A percentile compares a stretch with the other conserved stretches of the same genome.
phyloP scores from a whole-genome alignment of 2,797 vertebrate species.

The Sebastes itinus region DNA sequence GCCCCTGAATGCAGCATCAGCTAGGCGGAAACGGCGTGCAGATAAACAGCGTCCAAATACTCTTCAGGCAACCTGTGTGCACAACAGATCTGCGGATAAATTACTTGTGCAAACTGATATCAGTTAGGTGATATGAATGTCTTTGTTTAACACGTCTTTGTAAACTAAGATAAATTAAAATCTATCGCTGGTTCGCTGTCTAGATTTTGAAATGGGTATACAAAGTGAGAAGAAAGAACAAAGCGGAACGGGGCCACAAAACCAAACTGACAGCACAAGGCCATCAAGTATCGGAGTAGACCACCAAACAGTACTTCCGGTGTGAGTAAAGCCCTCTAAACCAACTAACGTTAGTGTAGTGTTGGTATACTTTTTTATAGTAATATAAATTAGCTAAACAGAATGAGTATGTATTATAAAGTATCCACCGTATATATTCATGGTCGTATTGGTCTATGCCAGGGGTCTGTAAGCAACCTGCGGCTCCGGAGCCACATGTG shows the following conservation, averaged over 20 bases:
- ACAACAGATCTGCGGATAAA: background rate
- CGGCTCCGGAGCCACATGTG: no score
- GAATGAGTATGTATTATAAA: background rate
- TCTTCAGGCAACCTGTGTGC: background rate
- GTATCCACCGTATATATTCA: background rate
- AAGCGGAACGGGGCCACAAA: conserved; percentile 1
- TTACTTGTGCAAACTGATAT: accelerated
- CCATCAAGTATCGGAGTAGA: accelerated
- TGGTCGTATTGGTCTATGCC: accelerated
- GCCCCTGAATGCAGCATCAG: conserved; percentile 12
- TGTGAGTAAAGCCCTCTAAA: background rate
- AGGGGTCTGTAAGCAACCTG: no score
- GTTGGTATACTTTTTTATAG: no score
- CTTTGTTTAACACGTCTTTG: accelerated
- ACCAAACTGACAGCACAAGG: background rate
- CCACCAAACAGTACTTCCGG: background rate
- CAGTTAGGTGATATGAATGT: accelerated
- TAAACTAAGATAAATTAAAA: accelerated
- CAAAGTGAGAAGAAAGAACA: background rate
- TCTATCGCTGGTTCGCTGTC: accelerated
- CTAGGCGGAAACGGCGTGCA: conserved; percentile 12
- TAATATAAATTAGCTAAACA: background rate
- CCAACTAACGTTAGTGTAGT: background rate
- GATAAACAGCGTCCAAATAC: background rate
- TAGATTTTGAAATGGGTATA: accelerated